These are phyloP conservation scores for Stenurella melanura DNA, from an alignment of 2,888 invertebrate species.

Conservation along the genomic window DNA sequence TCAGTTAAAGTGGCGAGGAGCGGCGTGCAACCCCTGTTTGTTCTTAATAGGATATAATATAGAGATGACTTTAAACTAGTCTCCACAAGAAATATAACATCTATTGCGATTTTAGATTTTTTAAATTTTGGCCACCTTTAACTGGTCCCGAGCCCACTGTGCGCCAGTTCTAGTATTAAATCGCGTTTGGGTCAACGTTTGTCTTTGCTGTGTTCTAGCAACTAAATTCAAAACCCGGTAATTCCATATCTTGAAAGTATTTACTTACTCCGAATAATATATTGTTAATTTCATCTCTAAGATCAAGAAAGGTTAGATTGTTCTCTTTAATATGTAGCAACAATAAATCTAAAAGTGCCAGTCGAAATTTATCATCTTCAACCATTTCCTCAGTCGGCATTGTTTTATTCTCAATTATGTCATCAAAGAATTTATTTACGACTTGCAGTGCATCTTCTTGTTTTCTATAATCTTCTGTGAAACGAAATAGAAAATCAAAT, in stretches of 20 bases:
- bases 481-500: slow-evolving; percentile 73
- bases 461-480: slow-evolving; percentile 77
- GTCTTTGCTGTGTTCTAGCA: too few species aligned
- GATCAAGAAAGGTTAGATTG: neutral
- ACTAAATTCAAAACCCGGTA: neutral
- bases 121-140: too few species aligned
- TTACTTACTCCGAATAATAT: slow-evolving; percentile 15
- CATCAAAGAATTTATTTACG: slow-evolving; percentile 24
- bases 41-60: too few species aligned
- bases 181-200: too few species aligned
- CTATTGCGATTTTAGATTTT: too few species aligned
- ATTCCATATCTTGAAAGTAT: neutral
- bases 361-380: neutral
- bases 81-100: too few species aligned
- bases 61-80: too few species aligned
- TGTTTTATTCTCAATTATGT: slow-evolving; percentile 35
- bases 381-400: neutral
- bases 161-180: too few species aligned
- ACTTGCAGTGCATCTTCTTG: slow-evolving; percentile 69
- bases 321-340: neutral
- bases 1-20: too few species aligned
- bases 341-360: slow-evolving; percentile 4
- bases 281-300: slow-evolving; percentile 22
- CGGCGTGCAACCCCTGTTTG: too few species aligned
- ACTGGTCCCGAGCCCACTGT: too few species aligned